These are phyloP conservation scores for Papilio xuthus DNA, from an alignment of 1,140 invertebrate genomes.

Conservation along the genomic window DNA sequence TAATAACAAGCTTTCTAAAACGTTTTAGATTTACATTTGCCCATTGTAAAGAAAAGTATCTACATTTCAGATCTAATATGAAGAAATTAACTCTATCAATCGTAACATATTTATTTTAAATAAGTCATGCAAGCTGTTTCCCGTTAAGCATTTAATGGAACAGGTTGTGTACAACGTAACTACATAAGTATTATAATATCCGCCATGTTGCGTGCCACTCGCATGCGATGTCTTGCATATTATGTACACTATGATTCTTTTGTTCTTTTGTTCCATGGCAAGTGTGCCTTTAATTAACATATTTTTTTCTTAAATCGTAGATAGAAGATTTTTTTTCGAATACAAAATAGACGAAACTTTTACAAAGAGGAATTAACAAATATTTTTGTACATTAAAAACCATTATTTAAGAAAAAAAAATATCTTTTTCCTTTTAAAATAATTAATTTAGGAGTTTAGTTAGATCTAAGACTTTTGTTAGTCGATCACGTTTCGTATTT, in stretches of 20 bases:
- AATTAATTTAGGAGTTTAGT: no score
- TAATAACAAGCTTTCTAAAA: background rate
- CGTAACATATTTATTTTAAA: background rate
- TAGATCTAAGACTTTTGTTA: background rate
- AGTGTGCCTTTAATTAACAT: background rate
- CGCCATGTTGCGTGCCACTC: background rate
- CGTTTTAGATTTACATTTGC: no score
- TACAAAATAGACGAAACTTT: no score
- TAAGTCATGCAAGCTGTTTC: conserved; percentile 12
- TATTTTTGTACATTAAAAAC: no score
- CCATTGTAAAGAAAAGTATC: no score
- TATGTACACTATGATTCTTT: conserved; percentile 13
- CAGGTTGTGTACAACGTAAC: background rate
- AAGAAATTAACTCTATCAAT: background rate
- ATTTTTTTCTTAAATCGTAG: no score
- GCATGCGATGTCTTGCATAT: conserved; percentile 7
- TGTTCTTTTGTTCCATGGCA: background rate
- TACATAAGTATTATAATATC: background rate
- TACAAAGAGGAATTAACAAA: no score
- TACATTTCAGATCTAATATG: background rate
- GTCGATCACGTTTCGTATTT: background rate
- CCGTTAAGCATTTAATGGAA: background rate
- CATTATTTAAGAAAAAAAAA: no score
- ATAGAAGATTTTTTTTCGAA: no score
- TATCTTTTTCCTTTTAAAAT: no score